These are phyloP conservation scores for Tenthredo distinguenda DNA, from an alignment of 2,888 invertebrate species.

Conservation along the genomic window DNA sequence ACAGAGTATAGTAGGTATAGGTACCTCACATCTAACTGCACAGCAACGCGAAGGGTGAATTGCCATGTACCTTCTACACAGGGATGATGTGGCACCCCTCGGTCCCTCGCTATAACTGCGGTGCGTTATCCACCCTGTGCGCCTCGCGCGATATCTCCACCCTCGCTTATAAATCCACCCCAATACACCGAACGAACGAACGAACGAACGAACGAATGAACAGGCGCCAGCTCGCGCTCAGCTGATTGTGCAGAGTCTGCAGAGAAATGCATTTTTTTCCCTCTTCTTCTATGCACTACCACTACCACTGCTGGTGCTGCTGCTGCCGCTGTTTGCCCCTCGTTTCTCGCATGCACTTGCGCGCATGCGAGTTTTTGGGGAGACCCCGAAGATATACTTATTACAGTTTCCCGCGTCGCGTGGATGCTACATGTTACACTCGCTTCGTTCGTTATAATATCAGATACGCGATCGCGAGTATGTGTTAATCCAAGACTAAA, in stretches of 20 bases:
- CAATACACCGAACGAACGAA: not conserved
- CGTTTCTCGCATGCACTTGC: conserved; percentile 8
- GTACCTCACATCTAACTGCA: not conserved
- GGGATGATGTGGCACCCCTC: conserved; percentile 32
- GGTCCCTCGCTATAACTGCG: not conserved
- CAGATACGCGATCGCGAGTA: not conserved
- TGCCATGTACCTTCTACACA: not conserved
- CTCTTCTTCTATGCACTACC: not conserved
- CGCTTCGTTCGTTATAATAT: not conserved
- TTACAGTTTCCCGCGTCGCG: conserved; percentile 11
- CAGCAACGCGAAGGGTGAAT: conserved; percentile 30
- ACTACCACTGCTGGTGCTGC: not conserved
- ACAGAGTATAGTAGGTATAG: not conserved
- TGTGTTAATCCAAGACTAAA: not conserved
- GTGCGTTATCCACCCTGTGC: not conserved
- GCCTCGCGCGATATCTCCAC: conserved; percentile 33
- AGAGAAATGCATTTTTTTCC: conserved; percentile 7
- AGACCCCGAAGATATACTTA: not conserved
- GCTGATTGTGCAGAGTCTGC: conserved; percentile 2
- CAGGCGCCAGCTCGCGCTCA: not conserved
- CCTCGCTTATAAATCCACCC: conserved; percentile 37
- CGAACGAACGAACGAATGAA: not conserved
- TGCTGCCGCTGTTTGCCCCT: not conserved
- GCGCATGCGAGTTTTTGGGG: conserved; percentile 10
- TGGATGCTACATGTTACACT: not conserved